phyloP scores from a whole-genome alignment of 2,888 invertebrate species.

The Plebejus argus region DNA sequence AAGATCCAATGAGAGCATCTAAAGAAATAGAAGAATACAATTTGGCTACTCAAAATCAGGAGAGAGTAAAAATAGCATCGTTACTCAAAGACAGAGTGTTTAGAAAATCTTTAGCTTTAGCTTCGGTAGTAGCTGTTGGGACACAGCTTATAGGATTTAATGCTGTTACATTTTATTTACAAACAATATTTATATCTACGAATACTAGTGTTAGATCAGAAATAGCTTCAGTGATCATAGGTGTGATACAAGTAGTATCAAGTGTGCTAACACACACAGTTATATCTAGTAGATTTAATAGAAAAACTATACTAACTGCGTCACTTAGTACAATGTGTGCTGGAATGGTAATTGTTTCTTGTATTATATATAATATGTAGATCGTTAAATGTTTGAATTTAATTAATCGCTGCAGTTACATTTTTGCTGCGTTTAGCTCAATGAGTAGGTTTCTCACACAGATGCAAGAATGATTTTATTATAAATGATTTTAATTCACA shows the following conservation, averaged over 20 bases:
- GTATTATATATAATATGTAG: neutral
- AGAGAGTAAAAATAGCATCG: constrained; percentile 37
- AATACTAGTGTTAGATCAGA: constrained; percentile 54
- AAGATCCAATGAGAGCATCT: neutral
- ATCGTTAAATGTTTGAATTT: too few relatives aligned
- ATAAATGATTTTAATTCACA: too few relatives aligned
- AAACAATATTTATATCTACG: constrained; percentile 55
- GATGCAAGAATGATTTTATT: neutral
- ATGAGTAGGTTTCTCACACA: neutral
- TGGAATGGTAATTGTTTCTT: constrained; percentile 48
- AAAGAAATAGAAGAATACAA: constrained; percentile 56
- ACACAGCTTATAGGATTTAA: constrained; percentile 53
- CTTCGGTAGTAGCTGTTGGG: constrained; percentile 42
- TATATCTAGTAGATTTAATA: constrained; percentile 52
- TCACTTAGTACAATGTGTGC: constrained; percentile 45
- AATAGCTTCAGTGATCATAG: constrained; percentile 54
- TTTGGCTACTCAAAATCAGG: constrained; percentile 32
- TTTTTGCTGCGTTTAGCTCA: neutral
- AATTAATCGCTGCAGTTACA: neutral
- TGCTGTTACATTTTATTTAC: constrained; percentile 55
- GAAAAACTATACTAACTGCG: constrained; percentile 48
- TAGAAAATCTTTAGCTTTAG: constrained; percentile 45
- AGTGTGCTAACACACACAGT: constrained; percentile 49
- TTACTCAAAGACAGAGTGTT: constrained; percentile 46
- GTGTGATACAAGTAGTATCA: constrained; percentile 53